Evolutionary conservation across 2,797 vertebrate species (phyloP), one percentile per base, ranked within the genome.

Genomic region (Aulostomus chinensis): DNA sequence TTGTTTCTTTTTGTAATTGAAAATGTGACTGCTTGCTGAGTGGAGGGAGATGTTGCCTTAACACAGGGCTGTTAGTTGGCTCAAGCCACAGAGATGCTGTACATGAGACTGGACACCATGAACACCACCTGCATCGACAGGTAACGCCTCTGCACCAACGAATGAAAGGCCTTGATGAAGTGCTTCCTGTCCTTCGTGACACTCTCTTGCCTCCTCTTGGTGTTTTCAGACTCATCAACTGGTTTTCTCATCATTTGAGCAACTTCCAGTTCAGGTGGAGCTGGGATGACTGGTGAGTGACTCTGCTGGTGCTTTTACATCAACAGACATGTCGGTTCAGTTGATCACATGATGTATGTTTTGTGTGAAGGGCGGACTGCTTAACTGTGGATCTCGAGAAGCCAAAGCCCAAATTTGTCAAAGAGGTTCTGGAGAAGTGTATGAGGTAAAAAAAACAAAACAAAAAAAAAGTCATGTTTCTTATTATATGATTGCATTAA

Each of bases 241-340:
- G 96, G 97, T 99, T 99, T 90, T 93, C 97, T 32, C 97, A 98
- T 81, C 97, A 99, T 82, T 75, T 99, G 83, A 98, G 95, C 88
- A 99, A 99, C 85, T 99, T 99, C 63, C 95, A 98, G 58, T 99
- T 99, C 66, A 90, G 95, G 25, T 98, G 97, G 97, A 99, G 96
- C 83, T 99, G 97, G 97, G 97, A 99, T 56, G 97, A 99, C 72
- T 99, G 97, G 97, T 99, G 87, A 93, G 92, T 73, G 29, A 50
- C 24, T 2, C 5, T 2, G 3, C 9, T 1, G 9, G 7, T n/a
- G 3, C 12, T 4, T 13, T 3, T 13, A 6, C 12, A 4, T 1
- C 7, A 4, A 15, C 24, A 17, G 31, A 13, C 7, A 4, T 9
- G 10, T 13, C 24, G 24, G 24, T 2, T 5, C 24, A 17, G 5